These are phyloP conservation scores for Apamea sordens DNA, from an alignment of 2,888 invertebrate genomes.

Conservation along the genomic window DNA sequence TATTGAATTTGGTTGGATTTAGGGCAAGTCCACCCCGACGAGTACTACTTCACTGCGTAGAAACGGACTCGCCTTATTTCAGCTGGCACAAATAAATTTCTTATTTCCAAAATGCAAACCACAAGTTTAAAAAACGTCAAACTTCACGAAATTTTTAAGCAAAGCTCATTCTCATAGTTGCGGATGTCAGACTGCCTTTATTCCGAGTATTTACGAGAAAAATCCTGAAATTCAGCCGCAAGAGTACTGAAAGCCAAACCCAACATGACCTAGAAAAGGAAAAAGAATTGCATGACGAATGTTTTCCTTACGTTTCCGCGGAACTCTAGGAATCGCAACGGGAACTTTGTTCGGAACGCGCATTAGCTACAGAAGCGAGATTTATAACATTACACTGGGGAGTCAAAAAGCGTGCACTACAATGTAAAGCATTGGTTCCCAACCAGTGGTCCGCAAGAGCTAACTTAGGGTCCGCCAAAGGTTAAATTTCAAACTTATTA, in stretches of 20 bases:
- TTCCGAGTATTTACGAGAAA: neutral
- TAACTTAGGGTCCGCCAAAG: no score
- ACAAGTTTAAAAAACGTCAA: neutral
- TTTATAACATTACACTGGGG: constrained; percentile 52
- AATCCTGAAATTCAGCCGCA: constrained; percentile 23
- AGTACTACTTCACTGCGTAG: no score
- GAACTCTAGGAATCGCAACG: constrained; percentile 34
- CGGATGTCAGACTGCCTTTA: constrained; percentile 2
- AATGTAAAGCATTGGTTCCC: constrained; percentile 7
- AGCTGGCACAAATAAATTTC: neutral
- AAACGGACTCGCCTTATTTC: no score
- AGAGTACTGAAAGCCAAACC: neutral
- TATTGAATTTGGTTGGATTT: no score
- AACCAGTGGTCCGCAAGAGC: neutral
- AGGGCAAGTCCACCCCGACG: no score
- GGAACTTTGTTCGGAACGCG: constrained; percentile 31
- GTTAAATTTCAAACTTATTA: neutral
- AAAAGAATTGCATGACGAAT: constrained; percentile 34
- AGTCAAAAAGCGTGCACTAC: constrained; percentile 36
- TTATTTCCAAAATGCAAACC: neutral
- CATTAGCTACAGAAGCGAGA: constrained; percentile 55
- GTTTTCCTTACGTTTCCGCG: constrained; percentile 20
- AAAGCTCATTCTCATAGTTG: neutral
- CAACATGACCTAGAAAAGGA: constrained; percentile 2
- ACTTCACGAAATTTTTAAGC: neutral